Evolutionary conservation across 2,888 invertebrate species (phyloP), one percentile per base, ranked within the genome.

Genomic region (Drosophila anomelani): DNA sequence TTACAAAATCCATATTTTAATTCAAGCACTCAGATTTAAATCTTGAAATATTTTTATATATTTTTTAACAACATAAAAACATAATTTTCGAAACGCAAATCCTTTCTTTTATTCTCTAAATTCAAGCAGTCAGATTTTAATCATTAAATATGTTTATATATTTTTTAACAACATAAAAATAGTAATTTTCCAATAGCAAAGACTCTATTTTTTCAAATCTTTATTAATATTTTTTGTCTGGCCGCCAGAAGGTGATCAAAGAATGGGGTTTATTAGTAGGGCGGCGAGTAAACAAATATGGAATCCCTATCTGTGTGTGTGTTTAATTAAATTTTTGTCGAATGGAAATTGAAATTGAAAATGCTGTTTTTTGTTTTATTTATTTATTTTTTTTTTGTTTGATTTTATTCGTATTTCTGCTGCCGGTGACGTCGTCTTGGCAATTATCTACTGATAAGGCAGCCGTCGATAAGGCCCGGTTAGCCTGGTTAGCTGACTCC

Each of bases 311-410:
- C 84, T 34, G 12, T 70, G 57, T 74, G 49, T 20, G 59, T 69
- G 58, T 85, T 77, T 82, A 86, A 82, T 82, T 88, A 86, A 81
- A 70, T 71, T 76, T 69, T 54, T 72, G 57, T 61, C 62, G 32
- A 69, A 81, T 79, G 44, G 60, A 63, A 77, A 76, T 71, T 32
- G 67, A 55, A 80, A 83, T 76, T 64, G 69, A 9, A 64, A 68
- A 38, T 68, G 44, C 13, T 20, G 56, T 32, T 10, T n/a, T 20
- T 43, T 47, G 10, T 47, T n/a, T 51, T 36, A 36, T 53, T 53
- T 34, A 17, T 36, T 60, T 51, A 55, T 56, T 6, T 29, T 29
- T 1, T 23, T 60, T 47, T 57, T 56, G 10, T 26, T 23, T 23
- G 23, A 4, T 23, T 26, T 26, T 26, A 26, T 26, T 26, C 4